Conservation (phyloP, 2,797 vertebrate species). For the Champsocephalus gunnari region DNA sequence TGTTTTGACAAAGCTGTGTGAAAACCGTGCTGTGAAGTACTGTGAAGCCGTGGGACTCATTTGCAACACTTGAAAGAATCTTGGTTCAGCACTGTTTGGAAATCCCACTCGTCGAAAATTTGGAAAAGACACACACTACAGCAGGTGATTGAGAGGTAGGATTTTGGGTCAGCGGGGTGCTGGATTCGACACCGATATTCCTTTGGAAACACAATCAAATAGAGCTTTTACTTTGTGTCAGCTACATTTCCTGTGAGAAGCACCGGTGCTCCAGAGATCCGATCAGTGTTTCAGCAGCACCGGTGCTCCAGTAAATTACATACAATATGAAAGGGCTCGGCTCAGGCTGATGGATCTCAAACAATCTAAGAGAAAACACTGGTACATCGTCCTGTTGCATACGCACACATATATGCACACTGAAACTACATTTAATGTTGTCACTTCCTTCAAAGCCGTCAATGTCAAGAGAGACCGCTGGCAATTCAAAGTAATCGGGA, state of each 20-base stretch:
- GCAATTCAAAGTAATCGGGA: constrained; percentile 94
- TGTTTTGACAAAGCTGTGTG: constrained; percentile 29
- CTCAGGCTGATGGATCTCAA: constrained; percentile 65
- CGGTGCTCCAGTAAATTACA: constrained; percentile 69
- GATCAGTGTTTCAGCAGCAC: constrained; percentile 69
- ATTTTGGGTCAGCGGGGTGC: constrained; percentile 52
- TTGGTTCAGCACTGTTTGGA: constrained; percentile 42
- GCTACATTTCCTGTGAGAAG: constrained; percentile 68
- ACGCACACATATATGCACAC: constrained; percentile 62
- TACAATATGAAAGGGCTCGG: constrained; percentile 67
- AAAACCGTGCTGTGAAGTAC: constrained; percentile 7
- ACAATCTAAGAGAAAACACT: constrained; percentile 75
- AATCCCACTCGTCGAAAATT: constrained; percentile 43
- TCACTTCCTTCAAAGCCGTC: constrained; percentile 85
- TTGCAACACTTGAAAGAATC: constrained; percentile 46
- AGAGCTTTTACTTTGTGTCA: constrained; percentile 62
- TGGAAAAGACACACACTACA: constrained; percentile 28
- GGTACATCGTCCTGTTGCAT: constrained; percentile 56
- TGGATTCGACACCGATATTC: constrained; percentile 62
- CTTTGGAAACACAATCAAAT: constrained; percentile 61
- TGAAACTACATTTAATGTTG: constrained; percentile 77
- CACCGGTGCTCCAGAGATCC: constrained; percentile 42
- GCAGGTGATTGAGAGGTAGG: constrained; percentile 56
- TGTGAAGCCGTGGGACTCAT: constrained; percentile 32
- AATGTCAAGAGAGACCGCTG: constrained; percentile 86